phyloP scores from a whole-genome alignment of 2,797 vertebrate genomes.

The Tapera naevia region DNA sequence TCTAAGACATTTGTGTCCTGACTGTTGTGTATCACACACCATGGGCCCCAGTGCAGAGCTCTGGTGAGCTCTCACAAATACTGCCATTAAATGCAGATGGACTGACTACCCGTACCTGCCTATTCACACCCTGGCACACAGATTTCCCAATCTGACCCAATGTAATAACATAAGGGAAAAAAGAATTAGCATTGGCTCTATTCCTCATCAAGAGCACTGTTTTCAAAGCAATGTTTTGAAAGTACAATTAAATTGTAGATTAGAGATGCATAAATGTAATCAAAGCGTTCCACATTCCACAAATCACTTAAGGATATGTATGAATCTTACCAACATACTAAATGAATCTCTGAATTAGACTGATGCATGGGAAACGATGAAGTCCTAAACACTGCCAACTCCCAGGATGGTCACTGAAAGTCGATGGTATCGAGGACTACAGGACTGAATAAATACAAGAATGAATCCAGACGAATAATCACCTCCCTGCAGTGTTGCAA shows the following conservation, averaged over 20 bases:
- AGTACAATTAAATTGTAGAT: neutral
- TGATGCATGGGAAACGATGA: neutral
- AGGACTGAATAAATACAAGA: fast-evolving
- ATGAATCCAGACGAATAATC: fast-evolving
- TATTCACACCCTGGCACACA: neutral
- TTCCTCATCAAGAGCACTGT: neutral
- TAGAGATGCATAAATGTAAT: neutral
- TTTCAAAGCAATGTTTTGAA: neutral
- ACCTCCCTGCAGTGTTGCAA: neutral
- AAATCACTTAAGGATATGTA: neutral
- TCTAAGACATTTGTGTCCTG: neutral
- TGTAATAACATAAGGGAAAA: neutral
- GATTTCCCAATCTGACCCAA: neutral
- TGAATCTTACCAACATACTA: neutral
- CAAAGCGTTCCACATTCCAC: neutral
- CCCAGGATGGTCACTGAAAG: neutral
- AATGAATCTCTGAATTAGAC: neutral
- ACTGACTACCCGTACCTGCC: neutral
- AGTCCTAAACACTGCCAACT: neutral
- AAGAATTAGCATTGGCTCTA: neutral
- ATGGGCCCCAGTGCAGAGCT: neutral
- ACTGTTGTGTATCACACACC: neutral
- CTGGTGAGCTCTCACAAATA: neutral
- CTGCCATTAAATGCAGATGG: neutral
- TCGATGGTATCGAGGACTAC: neutral